Percentiles rank a stretch among this genome's conserved stretches.
These are phyloP conservation scores for Melanotaenia trifasciata DNA, from an alignment of 2,797 vertebrate species.

Conservation along the genomic window DNA sequence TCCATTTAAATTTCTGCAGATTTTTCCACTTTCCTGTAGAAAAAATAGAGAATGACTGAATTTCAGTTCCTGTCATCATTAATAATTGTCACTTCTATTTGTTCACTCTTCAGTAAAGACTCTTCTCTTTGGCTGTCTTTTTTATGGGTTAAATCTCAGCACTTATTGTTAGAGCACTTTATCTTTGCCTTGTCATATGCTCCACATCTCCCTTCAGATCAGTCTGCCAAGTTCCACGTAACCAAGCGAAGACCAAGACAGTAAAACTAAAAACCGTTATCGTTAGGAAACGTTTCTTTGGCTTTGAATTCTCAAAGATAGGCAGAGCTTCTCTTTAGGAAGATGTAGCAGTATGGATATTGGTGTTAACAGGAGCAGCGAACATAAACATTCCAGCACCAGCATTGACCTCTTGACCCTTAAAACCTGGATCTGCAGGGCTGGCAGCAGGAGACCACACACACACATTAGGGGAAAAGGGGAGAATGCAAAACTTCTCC, in stretches of 20 bases:
- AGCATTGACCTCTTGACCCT: slow-evolving; percentile 74
- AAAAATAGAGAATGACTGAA: background rate
- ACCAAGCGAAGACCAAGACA: slow-evolving; percentile 14
- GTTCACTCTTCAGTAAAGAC: background rate
- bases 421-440: slow-evolving; percentile 53
- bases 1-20: background rate
- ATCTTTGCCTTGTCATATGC: slow-evolving; percentile 12
- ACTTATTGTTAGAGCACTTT: slow-evolving; percentile 10
- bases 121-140: background rate
- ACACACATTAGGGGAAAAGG: slow-evolving; percentile 37
- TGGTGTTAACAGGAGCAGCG: slow-evolving; percentile 62
- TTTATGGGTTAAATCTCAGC: slow-evolving; percentile 16
- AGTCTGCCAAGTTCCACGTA: slow-evolving; percentile 19
- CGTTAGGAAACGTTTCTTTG: background rate
- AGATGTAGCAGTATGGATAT: slow-evolving; percentile 44
- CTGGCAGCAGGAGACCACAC: slow-evolving; percentile 72
- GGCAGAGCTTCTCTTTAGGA: slow-evolving; percentile 20
- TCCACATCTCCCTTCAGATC: slow-evolving; percentile 1
- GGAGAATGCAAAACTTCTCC: slow-evolving; percentile 46
- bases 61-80: background rate
- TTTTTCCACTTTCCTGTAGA: background rate
- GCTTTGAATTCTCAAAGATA: slow-evolving; percentile 14
- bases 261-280: slow-evolving; percentile 19
- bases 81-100: background rate
- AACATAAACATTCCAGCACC: slow-evolving; percentile 79